Evolutionary conservation across 1,140 invertebrate genomes (phyloP).

Genomic region (Campoletis sonorensis): DNA sequence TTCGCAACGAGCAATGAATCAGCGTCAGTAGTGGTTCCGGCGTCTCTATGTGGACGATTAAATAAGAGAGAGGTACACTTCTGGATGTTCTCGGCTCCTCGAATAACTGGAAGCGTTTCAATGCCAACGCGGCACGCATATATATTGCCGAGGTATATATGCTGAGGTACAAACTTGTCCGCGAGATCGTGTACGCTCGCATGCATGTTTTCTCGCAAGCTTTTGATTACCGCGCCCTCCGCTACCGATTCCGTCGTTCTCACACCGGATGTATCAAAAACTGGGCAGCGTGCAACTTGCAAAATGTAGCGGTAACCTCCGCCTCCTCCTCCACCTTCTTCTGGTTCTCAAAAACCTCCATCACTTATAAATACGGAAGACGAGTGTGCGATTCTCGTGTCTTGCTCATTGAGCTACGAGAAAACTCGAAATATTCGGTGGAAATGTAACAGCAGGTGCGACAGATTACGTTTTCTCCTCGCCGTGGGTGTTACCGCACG

Average conservation of each 20-base stretch:
- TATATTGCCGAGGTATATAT: neutral
- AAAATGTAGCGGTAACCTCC: conserved; percentile 14
- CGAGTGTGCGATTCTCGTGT: neutral
- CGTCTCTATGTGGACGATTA: conserved; percentile 29
- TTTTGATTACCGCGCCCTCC: too few species aligned
- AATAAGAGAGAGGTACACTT: conserved; percentile 31
- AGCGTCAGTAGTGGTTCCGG: neutral
- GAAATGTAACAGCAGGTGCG: conserved; percentile 49
- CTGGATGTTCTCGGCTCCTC: conserved; percentile 40
- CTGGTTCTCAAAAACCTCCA: neutral
- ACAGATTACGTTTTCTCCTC: neutral
- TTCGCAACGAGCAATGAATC: neutral
- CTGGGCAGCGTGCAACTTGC: neutral
- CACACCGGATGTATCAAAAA: conserved; percentile 25
- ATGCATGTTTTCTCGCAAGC: neutral
- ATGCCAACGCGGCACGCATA: conserved; percentile 35
- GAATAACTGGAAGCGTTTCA: conserved; percentile 49
- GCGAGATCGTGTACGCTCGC: neutral
- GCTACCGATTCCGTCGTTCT: neutral
- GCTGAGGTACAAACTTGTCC: neutral
- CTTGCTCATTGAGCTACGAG: neutral
- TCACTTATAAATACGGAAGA: conserved; percentile 16
- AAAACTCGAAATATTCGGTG: conserved; percentile 50
- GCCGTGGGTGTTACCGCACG: neutral
- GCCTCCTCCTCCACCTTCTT: too few species aligned